Base-by-base conservation (phyloP, 1,140 invertebrate genomes). In the Cardiocondyla obscurior region DNA sequence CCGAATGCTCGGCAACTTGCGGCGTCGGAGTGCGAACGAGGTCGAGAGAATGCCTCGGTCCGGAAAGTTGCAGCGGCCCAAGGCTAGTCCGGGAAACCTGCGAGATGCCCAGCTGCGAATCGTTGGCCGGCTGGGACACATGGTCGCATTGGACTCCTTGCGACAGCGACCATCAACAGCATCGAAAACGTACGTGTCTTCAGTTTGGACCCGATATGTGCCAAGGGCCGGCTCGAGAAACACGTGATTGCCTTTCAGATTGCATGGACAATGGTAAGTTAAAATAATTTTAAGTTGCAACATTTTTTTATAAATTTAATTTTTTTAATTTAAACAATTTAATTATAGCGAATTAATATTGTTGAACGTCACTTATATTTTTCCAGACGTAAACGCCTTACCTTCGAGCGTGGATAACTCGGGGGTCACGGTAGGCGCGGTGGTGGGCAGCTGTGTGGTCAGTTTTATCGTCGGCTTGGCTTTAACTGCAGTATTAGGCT, bases 81-180 rank as follows among this genome's bases (percentile, higher is more conserved):
- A 90, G 90, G 2, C 65, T 92, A 4, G 86, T 90, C 0, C 89
- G 92, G 12, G 94, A 95, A 77, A 92, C 94, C 16, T 96, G 96
- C 89, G 95, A 96, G 85, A 95, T 95, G 92, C 93, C 94, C 39
- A 95, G 95, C 39, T 96, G 96, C 90, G 95, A 95, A 33, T 94
- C 93, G 0, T 90, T 95, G 10, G 88, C 74, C 0, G 95, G 95
- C 0, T 96, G 95, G 95, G 95, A 96, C 19, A 91, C 93, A 0
- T 97, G 97, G 97, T 95, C 95, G 1, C 93, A 93, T 36, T 98
- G 97, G 97, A 96, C 96, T 0, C 84, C 92, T 7, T 97, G 97
- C 88, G 95, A 96, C 36, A 92, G 93, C 10, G 95, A 95, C 67
- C 95, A 95, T 79, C 94, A 96, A 33, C 96, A 97, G 74, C 94